Evolutionary conservation across 2,797 vertebrate genomes (phyloP).

Genomic region (Lutra lutra): DNA sequence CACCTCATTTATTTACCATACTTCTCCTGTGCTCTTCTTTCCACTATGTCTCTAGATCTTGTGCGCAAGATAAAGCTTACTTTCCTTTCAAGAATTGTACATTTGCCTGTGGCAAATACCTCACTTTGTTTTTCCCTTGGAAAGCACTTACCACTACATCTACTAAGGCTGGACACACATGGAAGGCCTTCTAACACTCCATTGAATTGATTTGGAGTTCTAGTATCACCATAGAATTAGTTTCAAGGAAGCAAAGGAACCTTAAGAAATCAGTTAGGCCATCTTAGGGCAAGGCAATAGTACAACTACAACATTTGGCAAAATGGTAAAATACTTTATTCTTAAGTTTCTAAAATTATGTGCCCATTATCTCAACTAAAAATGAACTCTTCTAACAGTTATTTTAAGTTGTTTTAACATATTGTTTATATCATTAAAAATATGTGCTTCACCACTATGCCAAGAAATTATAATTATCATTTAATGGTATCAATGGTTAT

Average conservation of each 20-base stretch:
- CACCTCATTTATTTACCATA: background rate
- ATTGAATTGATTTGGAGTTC: background rate
- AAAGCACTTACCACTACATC: background rate
- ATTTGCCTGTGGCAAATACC: background rate
- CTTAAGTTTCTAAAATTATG: constrained; percentile 16
- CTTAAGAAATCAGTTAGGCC: background rate
- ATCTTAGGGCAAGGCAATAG: background rate
- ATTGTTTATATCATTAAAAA: constrained; percentile 22
- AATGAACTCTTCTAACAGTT: background rate
- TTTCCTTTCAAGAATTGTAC: background rate
- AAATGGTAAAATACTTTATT: background rate
- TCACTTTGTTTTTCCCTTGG: background rate
- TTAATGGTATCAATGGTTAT: constrained; percentile 8
- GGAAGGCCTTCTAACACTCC: background rate
- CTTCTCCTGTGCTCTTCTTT: background rate
- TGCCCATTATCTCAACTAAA: constrained; percentile 13
- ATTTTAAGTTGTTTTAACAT: background rate
- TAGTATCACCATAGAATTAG: background rate
- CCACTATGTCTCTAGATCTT: background rate
- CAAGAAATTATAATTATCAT: constrained; percentile 13
- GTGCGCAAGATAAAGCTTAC: background rate
- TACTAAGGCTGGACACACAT: background rate
- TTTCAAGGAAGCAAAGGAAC: background rate
- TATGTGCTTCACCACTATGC: background rate
- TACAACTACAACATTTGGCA: background rate